These are phyloP conservation scores for Cryptocheilus praepositus DNA, from an alignment of 2,888 invertebrate genomes.

Conservation along the genomic window DNA sequence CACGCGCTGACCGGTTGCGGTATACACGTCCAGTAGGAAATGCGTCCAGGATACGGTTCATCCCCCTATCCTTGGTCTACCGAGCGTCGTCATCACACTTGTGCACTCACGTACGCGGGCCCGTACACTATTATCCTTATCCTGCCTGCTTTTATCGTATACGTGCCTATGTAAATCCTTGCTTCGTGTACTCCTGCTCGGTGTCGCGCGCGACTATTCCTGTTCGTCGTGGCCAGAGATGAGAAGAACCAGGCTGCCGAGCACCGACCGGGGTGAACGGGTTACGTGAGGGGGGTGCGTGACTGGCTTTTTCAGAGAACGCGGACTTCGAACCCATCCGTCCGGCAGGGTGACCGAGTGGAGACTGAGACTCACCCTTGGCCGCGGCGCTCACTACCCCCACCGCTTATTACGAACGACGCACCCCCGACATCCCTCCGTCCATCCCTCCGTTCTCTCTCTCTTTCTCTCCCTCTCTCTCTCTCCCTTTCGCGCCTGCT, in stretches of 20 bases:
- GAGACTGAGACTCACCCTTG: slow-evolving; percentile 62
- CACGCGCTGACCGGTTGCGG: slow-evolving; percentile 57
- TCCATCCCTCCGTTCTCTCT: slow-evolving; percentile 9
- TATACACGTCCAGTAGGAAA: slow-evolving; percentile 22
- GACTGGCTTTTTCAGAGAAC: slow-evolving; percentile 1
- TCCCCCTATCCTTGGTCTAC: not conserved
- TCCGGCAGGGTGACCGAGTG: slow-evolving; percentile 63
- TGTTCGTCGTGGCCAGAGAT: not conserved
- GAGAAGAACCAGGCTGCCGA: not conserved
- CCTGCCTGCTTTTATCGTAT: too few species aligned
- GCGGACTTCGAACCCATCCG: slow-evolving; percentile 52
- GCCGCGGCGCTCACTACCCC: slow-evolving; percentile 62
- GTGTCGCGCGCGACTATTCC: not conserved
- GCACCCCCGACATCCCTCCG: slow-evolving; percentile 18
- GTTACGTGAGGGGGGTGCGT: slow-evolving; percentile 1
- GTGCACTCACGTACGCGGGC: too few species aligned
- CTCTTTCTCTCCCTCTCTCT: slow-evolving; percentile 11
- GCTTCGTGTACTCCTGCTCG: too few species aligned
- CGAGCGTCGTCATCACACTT: too few species aligned
- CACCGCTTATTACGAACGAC: not conserved
- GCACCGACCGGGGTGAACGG: not conserved
- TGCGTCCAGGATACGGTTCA: too few species aligned
- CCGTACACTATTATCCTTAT: too few species aligned
- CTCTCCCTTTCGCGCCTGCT: not conserved
- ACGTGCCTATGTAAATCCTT: too few species aligned